Percentiles rank a stretch among this genome's conserved stretches.
phyloP scores from a whole-genome alignment of 2,888 invertebrate species.

The Trimorus sp. region DNA sequence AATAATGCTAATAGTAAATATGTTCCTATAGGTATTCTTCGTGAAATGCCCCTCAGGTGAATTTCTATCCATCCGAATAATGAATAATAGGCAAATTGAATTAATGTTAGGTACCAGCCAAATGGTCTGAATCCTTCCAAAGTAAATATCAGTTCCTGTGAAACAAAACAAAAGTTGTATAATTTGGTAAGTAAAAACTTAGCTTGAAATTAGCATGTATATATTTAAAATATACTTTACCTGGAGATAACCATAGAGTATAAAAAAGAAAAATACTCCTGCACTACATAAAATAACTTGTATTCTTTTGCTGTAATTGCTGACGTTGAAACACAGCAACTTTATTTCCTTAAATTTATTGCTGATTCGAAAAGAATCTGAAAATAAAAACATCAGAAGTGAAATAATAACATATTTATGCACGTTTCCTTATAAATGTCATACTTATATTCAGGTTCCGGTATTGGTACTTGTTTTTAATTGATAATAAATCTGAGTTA shows the following conservation, averaged over 20 bases:
- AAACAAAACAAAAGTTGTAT: no score
- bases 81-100: slow-evolving; percentile 95
- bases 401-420: background rate
- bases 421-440: background rate
- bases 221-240: no score
- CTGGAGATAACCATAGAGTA: slow-evolving; percentile 95
- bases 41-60: slow-evolving; percentile 84
- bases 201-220: no score
- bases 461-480: no score
- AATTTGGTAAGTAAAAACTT: no score
- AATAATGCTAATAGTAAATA: slow-evolving; percentile 92
- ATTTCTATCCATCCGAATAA: slow-evolving; percentile 91
- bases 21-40: slow-evolving; percentile 90
- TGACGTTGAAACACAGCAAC: slow-evolving; percentile 89
- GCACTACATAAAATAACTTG: slow-evolving; percentile 90
- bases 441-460: background rate
- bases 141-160: slow-evolving; percentile 94
- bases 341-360: slow-evolving; percentile 80
- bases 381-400: slow-evolving; percentile 7
- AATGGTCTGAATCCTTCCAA: slow-evolving; percentile 93
- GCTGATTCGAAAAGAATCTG: slow-evolving; percentile 10
- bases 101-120: slow-evolving; percentile 95
- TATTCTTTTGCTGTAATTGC: slow-evolving; percentile 84
- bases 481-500: no score
- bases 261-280: slow-evolving; percentile 93